A percentile compares a stretch with the other conserved stretches of the same genome.
Conservation (phyloP, 2,888 invertebrate species). For the Zhuqinia jingwanae region DNA sequence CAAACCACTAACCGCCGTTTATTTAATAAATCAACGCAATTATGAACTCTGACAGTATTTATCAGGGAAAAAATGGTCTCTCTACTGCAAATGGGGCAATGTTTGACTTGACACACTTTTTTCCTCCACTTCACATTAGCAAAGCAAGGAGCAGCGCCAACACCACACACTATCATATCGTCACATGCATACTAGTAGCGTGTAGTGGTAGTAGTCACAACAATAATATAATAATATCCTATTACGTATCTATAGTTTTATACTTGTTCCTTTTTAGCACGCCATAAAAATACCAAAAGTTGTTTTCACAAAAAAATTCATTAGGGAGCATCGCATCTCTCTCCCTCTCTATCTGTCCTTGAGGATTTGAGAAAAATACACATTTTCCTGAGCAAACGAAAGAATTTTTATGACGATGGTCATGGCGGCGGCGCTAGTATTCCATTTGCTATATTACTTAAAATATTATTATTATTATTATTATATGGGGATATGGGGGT, state of each 20-base stretch:
- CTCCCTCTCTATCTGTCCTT: neutral
- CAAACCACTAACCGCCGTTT: neutral
- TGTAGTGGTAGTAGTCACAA: too few species aligned
- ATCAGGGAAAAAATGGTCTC: neutral
- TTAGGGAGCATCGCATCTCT: neutral
- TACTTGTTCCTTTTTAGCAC: constrained; percentile 10
- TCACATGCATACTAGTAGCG: neutral
- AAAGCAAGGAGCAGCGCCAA: too few species aligned
- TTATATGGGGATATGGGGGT: neutral
- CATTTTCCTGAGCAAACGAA: neutral
- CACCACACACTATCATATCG: neutral
- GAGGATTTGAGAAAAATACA: neutral
- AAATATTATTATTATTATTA: too few species aligned
- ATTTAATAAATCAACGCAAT: constrained; percentile 40
- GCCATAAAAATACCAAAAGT: constrained; percentile 26
- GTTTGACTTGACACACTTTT: constrained; percentile 16
- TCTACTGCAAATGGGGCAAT: neutral
- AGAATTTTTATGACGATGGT: neutral
- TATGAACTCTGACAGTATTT: constrained; percentile 21
- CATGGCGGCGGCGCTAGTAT: neutral
- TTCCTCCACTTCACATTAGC: too few species aligned
- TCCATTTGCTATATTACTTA: neutral
- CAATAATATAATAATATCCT: too few species aligned
- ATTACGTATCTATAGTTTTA: too few species aligned
- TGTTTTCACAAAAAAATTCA: constrained; percentile 16